phyloP scores from a whole-genome alignment of 2,888 invertebrate genomes.

The Polylopha cassiicola region DNA sequence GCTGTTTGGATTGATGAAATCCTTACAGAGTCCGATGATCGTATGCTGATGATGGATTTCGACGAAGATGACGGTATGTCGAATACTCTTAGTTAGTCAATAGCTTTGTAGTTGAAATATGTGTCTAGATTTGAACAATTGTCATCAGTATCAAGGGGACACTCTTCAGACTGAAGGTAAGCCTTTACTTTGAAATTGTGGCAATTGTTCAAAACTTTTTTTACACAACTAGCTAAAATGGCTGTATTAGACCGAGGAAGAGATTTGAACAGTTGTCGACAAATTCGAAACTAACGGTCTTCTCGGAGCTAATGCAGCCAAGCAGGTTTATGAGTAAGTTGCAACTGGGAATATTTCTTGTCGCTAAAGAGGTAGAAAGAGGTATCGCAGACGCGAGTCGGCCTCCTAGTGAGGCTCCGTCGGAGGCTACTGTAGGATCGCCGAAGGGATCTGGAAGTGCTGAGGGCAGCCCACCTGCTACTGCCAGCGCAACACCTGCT shows the following conservation, averaged over 20 bases:
- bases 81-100: not conserved
- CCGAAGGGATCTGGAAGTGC: slow-evolving; percentile 11
- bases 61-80: slow-evolving; percentile 64
- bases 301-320: slow-evolving; percentile 30
- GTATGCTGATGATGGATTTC: slow-evolving; percentile 72
- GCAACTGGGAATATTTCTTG: slow-evolving; percentile 28
- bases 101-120: not conserved
- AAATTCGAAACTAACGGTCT: slow-evolving; percentile 30
- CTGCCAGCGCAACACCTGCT: slow-evolving; percentile 12
- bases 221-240: too few species aligned
- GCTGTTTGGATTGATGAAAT: slow-evolving; percentile 70
- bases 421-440: not conserved
- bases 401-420: slow-evolving; percentile 11
- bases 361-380: slow-evolving; percentile 54
- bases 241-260: slow-evolving; percentile 7
- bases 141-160: slow-evolving; percentile 35
- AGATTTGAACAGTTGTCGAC: slow-evolving; percentile 45
- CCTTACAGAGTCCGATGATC: slow-evolving; percentile 60
- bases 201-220: slow-evolving; percentile 54
- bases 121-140: slow-evolving; percentile 37
- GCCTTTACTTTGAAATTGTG: slow-evolving; percentile 42
- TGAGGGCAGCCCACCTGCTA: slow-evolving; percentile 5
- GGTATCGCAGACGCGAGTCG: slow-evolving; percentile 32
- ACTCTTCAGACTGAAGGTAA: slow-evolving; percentile 35
- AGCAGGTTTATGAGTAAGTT: too few species aligned